These are phyloP conservation scores for Gasteruption jaculator DNA, from an alignment of 2,888 invertebrate genomes.

Conservation along the genomic window DNA sequence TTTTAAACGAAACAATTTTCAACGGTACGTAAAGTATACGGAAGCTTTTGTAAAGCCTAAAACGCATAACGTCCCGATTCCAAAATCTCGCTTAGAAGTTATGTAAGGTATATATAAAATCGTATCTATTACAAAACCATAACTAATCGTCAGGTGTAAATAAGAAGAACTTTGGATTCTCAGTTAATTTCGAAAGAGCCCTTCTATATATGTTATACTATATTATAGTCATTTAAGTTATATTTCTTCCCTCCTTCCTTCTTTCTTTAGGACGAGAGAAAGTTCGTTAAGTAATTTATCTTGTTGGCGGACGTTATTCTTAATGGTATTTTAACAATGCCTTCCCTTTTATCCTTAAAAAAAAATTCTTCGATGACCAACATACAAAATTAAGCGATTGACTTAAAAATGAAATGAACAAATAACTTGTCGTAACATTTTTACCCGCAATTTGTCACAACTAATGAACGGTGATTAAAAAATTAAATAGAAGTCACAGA, in stretches of 20 bases:
- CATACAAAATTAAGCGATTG: too few species aligned
- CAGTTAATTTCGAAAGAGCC: conserved; percentile 12
- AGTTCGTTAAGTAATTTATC: conserved; percentile 24
- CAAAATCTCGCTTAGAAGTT: conserved; percentile 17
- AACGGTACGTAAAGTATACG: too few species aligned
- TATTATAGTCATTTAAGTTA: conserved; percentile 25
- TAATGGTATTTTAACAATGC: background rate
- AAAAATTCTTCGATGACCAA: too few species aligned
- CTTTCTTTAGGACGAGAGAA: conserved; percentile 14
- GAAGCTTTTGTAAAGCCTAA: too few species aligned
- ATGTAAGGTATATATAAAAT: conserved; percentile 17
- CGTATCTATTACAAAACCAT: conserved; percentile 26
- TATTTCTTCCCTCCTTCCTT: conserved; percentile 17
- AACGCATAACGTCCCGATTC: conserved; percentile 30
- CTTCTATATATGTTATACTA: conserved; percentile 13
- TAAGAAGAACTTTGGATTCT: conserved; percentile 26
- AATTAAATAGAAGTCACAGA: too few species aligned
- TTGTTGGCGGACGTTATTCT: conserved; percentile 19
- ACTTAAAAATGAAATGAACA: too few species aligned
- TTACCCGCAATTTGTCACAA: too few species aligned
- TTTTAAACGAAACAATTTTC: too few species aligned
- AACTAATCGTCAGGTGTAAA: conserved; percentile 35
- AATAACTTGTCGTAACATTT: too few species aligned
- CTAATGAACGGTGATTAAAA: too few species aligned
- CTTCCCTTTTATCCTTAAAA: background rate